Evolutionary conservation across 2,888 invertebrate genomes (phyloP).

Genomic region (Andrena bicolor): DNA sequence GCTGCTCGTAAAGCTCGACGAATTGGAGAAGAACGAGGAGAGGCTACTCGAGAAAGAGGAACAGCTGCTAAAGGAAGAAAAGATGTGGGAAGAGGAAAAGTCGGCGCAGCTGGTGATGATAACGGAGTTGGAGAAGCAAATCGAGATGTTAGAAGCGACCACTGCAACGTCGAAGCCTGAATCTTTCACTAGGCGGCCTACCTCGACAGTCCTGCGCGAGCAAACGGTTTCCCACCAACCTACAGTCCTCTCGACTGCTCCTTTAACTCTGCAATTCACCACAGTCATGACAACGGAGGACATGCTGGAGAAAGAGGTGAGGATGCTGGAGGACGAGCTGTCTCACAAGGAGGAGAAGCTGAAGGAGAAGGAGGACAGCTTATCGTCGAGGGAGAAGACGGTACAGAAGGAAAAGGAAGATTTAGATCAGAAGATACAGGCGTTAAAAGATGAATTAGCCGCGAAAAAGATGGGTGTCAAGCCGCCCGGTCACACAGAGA

Average conservation of each 20-base stretch:
- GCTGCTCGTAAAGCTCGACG: constrained; percentile 22
- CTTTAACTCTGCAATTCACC: constrained; percentile 4
- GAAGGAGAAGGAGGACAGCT: constrained; percentile 34
- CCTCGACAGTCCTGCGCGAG: background rate
- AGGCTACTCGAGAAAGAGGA: constrained; percentile 40
- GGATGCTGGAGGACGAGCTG: constrained; percentile 51
- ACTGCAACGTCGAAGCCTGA: background rate
- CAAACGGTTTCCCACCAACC: background rate
- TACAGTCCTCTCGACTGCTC: too few relatives aligned
- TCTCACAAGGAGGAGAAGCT: constrained; percentile 20
- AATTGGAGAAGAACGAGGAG: constrained; percentile 44
- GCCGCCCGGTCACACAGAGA: background rate
- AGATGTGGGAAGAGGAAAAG: constrained; percentile 19
- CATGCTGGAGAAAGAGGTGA: constrained; percentile 56
- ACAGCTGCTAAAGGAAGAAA: background rate
- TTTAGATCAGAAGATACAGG: constrained; percentile 27
- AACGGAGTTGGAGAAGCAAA: background rate
- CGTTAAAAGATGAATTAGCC: constrained; percentile 27
- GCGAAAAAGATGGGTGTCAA: constrained; percentile 10
- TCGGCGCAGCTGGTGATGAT: background rate
- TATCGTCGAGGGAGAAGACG: constrained; percentile 41
- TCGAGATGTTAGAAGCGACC: background rate
- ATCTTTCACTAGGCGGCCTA: background rate
- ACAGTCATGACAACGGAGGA: constrained; percentile 29
- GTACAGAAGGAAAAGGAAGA: constrained; percentile 56